Evolutionary conservation across 2,888 invertebrate genomes (phyloP).

Genomic region (Carcina quercana): DNA sequence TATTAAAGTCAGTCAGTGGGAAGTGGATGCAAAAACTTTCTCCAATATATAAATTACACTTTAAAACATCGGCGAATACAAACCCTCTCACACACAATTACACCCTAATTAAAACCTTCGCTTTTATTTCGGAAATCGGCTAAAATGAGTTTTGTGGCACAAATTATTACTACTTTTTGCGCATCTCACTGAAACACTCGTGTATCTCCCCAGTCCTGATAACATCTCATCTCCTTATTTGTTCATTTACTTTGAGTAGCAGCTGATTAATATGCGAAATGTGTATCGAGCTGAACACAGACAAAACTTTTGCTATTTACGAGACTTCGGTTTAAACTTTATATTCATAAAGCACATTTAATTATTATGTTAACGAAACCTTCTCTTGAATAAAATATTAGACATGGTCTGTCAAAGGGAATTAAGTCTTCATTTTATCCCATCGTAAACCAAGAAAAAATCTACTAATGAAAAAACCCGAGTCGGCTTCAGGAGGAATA

Average conservation of each 20-base stretch:
- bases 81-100: too few species aligned
- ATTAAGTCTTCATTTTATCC: slow-evolving; percentile 48
- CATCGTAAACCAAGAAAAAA: slow-evolving; percentile 27
- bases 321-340: slow-evolving; percentile 62
- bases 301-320: slow-evolving; percentile 63
- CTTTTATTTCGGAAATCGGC: too few species aligned
- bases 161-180: too few species aligned
- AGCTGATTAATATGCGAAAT: slow-evolving; percentile 61
- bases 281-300: slow-evolving; percentile 60
- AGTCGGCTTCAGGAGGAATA: slow-evolving; percentile 29
- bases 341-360: slow-evolving; percentile 71
- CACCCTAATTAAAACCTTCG: too few species aligned
- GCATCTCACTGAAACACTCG: too few species aligned
- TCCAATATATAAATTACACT: too few species aligned
- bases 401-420: slow-evolving; percentile 59
- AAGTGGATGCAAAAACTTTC: too few species aligned
- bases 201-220: too few species aligned
- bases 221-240: slow-evolving; percentile 19
- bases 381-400: slow-evolving; percentile 71
- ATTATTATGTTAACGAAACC: slow-evolving; percentile 72
- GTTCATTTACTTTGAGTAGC: slow-evolving; percentile 25
- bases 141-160: too few species aligned
- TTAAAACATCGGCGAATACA: too few species aligned
- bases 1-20: too few species aligned
- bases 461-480: slow-evolving; percentile 30